A percentile compares a stretch with the other conserved stretches of the same genome.
These are phyloP conservation scores for Pipistrellus pipistrellus DNA, from an alignment of 2,797 vertebrate species.

Conservation along the genomic window DNA sequence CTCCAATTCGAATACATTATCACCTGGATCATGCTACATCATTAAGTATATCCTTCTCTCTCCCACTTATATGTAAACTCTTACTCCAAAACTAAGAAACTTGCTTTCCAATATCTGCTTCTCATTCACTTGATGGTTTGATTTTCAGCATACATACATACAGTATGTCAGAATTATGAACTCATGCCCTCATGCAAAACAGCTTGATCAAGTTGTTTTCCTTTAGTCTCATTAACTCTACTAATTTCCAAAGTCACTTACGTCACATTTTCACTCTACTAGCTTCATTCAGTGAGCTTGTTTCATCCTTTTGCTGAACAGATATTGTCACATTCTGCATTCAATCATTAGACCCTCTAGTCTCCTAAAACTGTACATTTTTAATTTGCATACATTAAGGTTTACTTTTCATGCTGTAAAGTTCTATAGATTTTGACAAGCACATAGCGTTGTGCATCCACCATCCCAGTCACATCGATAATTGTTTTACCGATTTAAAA, in stretches of 20 bases:
- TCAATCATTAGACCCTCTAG: neutral
- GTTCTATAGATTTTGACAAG: neutral
- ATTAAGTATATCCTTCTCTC: neutral
- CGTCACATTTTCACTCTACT: no score
- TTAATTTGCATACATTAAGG: neutral
- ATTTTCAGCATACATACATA: neutral
- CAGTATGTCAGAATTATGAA: neutral
- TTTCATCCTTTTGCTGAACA: neutral
- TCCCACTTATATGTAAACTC: neutral
- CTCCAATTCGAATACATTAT: neutral
- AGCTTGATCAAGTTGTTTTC: neutral
- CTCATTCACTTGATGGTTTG: neutral
- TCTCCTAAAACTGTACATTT: neutral
- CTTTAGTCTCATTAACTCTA: neutral
- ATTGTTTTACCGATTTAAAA: neutral
- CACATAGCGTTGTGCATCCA: neutral
- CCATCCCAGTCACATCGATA: neutral
- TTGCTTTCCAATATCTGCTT: neutral
- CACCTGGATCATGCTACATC: neutral
- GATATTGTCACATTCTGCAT: neutral
- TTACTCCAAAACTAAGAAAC: neutral
- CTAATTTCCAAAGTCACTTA: neutral
- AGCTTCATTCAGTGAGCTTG: neutral
- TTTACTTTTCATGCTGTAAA: neutral
- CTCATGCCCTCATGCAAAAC: neutral